A percentile compares a stretch with the other conserved stretches of the same genome.
These are phyloP conservation scores for Sciurus vulgaris DNA, from an alignment of 2,797 vertebrate species.

Conservation along the genomic window DNA sequence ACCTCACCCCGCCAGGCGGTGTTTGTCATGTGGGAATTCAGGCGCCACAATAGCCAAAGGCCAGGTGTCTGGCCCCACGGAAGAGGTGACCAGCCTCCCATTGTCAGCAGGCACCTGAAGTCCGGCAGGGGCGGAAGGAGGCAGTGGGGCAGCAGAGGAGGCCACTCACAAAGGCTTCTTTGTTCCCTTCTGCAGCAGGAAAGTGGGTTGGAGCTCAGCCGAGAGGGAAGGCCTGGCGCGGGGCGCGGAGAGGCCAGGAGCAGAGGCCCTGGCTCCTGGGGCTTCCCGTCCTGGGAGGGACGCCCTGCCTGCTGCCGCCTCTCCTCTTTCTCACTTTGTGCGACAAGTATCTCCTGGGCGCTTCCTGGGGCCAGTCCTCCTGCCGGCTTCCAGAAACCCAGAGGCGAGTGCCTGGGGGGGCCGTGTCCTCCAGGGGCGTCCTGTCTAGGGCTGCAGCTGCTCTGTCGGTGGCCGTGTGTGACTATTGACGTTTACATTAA, in stretches of 20 bases:
- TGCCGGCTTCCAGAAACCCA: neutral
- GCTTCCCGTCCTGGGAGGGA: neutral
- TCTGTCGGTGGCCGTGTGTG: rapidly evolving
- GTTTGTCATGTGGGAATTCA: neutral
- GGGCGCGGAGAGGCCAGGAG: too few species aligned
- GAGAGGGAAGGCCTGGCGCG: neutral
- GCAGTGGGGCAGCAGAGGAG: neutral
- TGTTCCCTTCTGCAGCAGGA: conserved; percentile 56
- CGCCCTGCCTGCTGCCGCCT: too few species aligned
- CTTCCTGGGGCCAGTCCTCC: neutral
- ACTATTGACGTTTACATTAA: neutral
- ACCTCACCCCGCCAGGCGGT: rapidly evolving
- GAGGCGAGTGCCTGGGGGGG: neutral
- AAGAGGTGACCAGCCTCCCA: conserved; percentile 28
- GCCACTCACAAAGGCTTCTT: conserved; percentile 60
- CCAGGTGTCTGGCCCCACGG: conserved; percentile 29
- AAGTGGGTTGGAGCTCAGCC: conserved; percentile 28
- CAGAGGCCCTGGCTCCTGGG: too few species aligned
- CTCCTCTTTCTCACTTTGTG: rapidly evolving
- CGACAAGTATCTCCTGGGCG: too few species aligned
- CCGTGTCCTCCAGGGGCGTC: neutral
- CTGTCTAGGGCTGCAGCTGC: neutral
- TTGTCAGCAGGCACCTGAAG: conserved; percentile 12
- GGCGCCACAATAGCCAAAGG: neutral
- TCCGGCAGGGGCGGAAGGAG: neutral